Percentiles rank a stretch among this genome's conserved stretches.
These are phyloP conservation scores for Gnatocerus cornutus DNA, from an alignment of 2,888 invertebrate species.

Conservation along the genomic window DNA sequence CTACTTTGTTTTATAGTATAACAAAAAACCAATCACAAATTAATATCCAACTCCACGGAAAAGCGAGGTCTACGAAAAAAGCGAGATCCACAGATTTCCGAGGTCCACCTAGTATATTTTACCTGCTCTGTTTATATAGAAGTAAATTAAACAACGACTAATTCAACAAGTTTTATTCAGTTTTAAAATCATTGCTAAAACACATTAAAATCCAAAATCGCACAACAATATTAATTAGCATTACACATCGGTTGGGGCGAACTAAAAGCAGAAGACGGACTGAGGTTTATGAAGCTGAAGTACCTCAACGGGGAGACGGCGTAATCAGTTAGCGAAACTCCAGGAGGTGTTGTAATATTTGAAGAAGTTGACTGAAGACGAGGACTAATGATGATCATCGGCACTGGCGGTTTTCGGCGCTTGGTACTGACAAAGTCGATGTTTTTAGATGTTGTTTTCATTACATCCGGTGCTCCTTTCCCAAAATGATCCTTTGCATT, in stretches of 20 bases:
- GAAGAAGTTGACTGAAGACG: conserved; percentile 45
- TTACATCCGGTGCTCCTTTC: conserved; percentile 58
- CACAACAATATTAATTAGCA: neutral
- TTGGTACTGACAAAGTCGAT: conserved; percentile 14
- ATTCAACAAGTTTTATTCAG: neutral
- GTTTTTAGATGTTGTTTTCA: conserved; percentile 48
- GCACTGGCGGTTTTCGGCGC: conserved; percentile 12
- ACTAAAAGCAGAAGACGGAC: conserved; percentile 5
- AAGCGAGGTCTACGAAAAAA: too few relatives aligned
- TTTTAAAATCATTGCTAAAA: neutral
- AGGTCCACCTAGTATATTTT: too few relatives aligned
- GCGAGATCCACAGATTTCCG: too few relatives aligned
- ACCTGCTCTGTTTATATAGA: neutral
- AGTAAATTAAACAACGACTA: neutral
- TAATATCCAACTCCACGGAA: too few relatives aligned
- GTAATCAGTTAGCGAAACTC: conserved; percentile 19
- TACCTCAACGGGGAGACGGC: neutral
- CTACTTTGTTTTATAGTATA: too few relatives aligned
- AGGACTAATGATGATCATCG: conserved; percentile 20
- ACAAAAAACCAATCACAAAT: too few relatives aligned
- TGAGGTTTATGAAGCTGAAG: conserved; percentile 21
- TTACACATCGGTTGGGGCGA: conserved; percentile 7
- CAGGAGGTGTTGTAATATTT: conserved; percentile 22
- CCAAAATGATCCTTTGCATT: conserved; percentile 57
- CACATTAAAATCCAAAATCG: neutral